Evolutionary conservation across 64 coral and sea anemone genomes (phyloP).

Genomic region (Actinia equina): DNA sequence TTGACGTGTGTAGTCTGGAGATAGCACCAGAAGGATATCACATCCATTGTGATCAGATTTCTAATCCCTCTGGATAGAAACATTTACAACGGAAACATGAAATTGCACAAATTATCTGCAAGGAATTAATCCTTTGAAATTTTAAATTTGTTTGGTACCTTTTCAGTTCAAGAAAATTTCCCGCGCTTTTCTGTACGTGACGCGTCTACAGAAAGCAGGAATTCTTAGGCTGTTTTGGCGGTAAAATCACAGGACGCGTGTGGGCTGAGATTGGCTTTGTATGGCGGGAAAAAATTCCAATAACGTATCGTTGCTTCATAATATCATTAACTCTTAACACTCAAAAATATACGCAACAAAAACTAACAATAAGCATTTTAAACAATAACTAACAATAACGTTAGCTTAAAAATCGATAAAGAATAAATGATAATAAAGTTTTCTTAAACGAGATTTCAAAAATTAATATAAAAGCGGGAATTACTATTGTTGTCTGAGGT

Average conservation of each 20-base stretch:
- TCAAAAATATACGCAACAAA: neutral
- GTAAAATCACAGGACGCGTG: constrained; percentile 1
- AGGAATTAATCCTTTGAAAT: neutral
- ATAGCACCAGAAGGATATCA: neutral
- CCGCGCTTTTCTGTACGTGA: constrained; percentile 4
- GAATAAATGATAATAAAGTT: neutral
- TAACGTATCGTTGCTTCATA: neutral
- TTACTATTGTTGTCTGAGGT: neutral
- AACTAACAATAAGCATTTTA: neutral
- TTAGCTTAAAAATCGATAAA: neutral
- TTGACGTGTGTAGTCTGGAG: neutral
- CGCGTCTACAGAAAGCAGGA: neutral
- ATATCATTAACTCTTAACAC: neutral
- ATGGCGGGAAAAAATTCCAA: neutral
- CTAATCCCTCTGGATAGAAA: neutral
- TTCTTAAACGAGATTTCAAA: no score
- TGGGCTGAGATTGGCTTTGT: neutral
- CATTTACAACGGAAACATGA: neutral
- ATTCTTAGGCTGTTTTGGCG: neutral
- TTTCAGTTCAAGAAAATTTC: neutral
- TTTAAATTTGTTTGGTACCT: no score
- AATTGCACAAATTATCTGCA: neutral
- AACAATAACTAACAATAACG: neutral
- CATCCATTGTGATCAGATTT: neutral
- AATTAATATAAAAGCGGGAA: neutral